phyloP scores from a whole-genome alignment of 2,888 invertebrate genomes.

The Cephus spinipes region DNA sequence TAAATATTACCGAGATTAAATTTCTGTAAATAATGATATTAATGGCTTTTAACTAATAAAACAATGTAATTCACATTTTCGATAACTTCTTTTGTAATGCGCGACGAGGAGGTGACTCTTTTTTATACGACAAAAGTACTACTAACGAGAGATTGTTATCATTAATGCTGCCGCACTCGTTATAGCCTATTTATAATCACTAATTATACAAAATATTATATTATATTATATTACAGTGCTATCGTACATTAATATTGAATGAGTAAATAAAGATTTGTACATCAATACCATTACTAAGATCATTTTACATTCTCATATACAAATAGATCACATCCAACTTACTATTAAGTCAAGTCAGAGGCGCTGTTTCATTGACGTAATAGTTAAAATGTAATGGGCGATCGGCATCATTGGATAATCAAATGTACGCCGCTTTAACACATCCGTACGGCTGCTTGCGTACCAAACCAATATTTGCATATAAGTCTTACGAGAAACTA shows the following conservation, averaged over 20 bases:
- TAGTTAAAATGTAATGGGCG: background rate
- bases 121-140: background rate
- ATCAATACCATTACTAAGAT: background rate
- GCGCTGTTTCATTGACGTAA: background rate
- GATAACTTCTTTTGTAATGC: background rate
- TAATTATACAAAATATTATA: background rate
- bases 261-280: conserved; percentile 23
- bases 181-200: conserved; percentile 2
- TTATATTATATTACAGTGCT: conserved; percentile 7
- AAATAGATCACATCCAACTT: background rate
- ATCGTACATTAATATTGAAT: conserved; percentile 10
- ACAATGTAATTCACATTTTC: background rate
- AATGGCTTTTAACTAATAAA: background rate
- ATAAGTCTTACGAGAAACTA: background rate
- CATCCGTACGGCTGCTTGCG: background rate
- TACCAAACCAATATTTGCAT: background rate
- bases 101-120: background rate
- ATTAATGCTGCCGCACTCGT: background rate
- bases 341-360: background rate
- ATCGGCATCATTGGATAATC: background rate
- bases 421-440: background rate
- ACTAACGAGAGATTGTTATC: background rate
- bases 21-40: background rate
- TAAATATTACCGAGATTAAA: conserved; percentile 10
- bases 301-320: background rate